These are phyloP conservation scores for Stictocephala bisonia DNA, from an alignment of 2,888 invertebrate genomes.

Conservation along the genomic window DNA sequence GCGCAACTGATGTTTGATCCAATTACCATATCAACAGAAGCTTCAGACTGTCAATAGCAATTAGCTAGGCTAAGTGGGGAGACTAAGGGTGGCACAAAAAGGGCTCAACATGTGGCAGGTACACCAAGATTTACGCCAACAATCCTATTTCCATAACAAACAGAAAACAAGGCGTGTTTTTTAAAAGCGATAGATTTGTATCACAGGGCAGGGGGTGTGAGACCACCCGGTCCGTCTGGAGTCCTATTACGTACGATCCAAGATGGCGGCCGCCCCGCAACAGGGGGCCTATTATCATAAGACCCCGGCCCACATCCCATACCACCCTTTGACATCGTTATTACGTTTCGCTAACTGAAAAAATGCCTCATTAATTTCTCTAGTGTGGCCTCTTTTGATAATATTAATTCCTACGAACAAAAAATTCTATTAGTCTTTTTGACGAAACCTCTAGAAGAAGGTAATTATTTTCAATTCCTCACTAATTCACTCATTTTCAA, in stretches of 20 bases:
- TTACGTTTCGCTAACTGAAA: slow-evolving; percentile 31
- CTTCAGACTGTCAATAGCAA: slow-evolving; percentile 18
- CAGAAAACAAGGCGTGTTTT: slow-evolving; percentile 26
- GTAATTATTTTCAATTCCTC: too few relatives aligned
- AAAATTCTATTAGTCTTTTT: too few relatives aligned
- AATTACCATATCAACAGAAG: slow-evolving; percentile 37
- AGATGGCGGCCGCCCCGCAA: slow-evolving; percentile 28
- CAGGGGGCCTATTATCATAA: slow-evolving; percentile 41
- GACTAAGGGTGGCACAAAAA: not conserved
- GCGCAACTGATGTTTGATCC: not conserved
- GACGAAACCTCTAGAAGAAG: too few relatives aligned
- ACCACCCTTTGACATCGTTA: slow-evolving; percentile 34
- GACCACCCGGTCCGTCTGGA: slow-evolving; percentile 21
- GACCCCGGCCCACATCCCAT: slow-evolving; percentile 9
- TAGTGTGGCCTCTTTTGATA: too few relatives aligned
- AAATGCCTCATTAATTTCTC: slow-evolving; percentile 14
- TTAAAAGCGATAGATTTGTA: slow-evolving; percentile 35
- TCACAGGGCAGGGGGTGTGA: not conserved
- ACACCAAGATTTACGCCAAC: slow-evolving; percentile 14
- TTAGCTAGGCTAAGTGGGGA: not conserved
- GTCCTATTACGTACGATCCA: slow-evolving; percentile 35
- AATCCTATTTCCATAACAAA: slow-evolving; percentile 32
- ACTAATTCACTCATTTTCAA: too few relatives aligned
- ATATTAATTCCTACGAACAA: too few relatives aligned
- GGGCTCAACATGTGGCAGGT: slow-evolving; percentile 18